Percentiles rank a stretch among this genome's conserved stretches.
Conservation (phyloP, 2,113 vertebrate genomes). For the Ginglymostoma cirratum region DNA sequence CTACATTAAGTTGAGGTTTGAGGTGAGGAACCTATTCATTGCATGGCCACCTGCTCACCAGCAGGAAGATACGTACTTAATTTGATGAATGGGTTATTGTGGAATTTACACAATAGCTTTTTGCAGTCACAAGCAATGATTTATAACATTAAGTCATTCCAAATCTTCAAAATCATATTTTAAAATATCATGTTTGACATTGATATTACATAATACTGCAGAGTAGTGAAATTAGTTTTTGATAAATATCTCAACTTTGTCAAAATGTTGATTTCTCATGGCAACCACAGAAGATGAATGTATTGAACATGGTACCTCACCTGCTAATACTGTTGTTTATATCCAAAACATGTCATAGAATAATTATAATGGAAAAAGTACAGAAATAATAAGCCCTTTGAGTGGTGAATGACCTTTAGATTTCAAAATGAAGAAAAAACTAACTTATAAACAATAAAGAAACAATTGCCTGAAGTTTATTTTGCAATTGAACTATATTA, state of each 20-base stretch:
- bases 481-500: neutral
- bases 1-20: neutral
- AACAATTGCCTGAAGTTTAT: neutral
- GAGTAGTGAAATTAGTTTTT: neutral
- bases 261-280: neutral
- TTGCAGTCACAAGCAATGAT: constrained; percentile 16
- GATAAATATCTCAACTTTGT: neutral
- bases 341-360: neutral
- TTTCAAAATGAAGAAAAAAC: neutral
- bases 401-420: neutral
- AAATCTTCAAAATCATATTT: constrained; percentile 1
- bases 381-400: neutral
- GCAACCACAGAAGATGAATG: neutral
- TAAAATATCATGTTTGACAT: neutral
- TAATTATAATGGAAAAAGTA: neutral
- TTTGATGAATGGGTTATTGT: neutral
- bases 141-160: neutral
- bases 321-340: neutral
- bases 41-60: no score
- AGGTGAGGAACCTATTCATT: neutral
- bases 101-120: neutral
- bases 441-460: neutral
- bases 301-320: neutral
- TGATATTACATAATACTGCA: neutral
- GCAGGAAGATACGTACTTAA: no score